These are phyloP conservation scores for Diadema setosum DNA, from an alignment of 35 echinoderm and acorn worm species.

Conservation along the genomic window DNA sequence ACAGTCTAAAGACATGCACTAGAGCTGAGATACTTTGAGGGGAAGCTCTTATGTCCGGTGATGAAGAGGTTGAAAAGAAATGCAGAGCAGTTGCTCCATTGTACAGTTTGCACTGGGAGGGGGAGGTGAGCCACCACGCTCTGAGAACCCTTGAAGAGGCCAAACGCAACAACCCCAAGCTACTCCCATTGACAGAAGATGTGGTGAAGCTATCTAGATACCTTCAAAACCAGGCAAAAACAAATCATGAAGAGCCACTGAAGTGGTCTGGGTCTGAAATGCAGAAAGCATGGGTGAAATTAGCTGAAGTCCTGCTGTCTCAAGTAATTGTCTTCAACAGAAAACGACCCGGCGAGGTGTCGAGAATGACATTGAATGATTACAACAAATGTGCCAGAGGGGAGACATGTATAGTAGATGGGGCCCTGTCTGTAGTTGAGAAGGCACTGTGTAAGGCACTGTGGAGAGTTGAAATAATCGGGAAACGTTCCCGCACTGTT, in stretches of 20 bases:
- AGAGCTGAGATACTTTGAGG: slow-evolving; percentile 31
- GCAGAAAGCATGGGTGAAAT: not conserved
- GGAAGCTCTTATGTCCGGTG: slow-evolving; percentile 1
- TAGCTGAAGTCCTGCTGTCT: not conserved
- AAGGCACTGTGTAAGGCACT: not conserved
- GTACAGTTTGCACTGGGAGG: slow-evolving; percentile 31
- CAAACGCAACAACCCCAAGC: slow-evolving; percentile 84
- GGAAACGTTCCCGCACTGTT: slow-evolving; percentile 14
- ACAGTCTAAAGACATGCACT: slow-evolving; percentile 30
- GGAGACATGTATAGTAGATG: not conserved
- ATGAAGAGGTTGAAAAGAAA: not conserved
- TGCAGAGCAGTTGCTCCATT: not conserved
- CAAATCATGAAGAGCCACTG: not conserved
- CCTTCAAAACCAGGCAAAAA: not conserved
- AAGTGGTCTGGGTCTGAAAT: not conserved
- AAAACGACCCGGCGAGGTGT: slow-evolving; percentile 44
- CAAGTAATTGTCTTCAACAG: slow-evolving; percentile 57
- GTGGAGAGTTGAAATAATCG: slow-evolving; percentile 24
- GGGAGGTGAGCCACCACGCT: slow-evolving; percentile 33
- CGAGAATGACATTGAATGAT: slow-evolving; percentile 55
- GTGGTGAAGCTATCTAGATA: slow-evolving; percentile 58
- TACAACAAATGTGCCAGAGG: not conserved
- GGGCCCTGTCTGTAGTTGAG: slow-evolving; percentile 2
- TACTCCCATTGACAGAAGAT: slow-evolving; percentile 67
- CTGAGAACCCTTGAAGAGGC: slow-evolving; percentile 54